phyloP scores from a whole-genome alignment of 2,113 vertebrate genomes.

The Periophthalmodon schlosseri region DNA sequence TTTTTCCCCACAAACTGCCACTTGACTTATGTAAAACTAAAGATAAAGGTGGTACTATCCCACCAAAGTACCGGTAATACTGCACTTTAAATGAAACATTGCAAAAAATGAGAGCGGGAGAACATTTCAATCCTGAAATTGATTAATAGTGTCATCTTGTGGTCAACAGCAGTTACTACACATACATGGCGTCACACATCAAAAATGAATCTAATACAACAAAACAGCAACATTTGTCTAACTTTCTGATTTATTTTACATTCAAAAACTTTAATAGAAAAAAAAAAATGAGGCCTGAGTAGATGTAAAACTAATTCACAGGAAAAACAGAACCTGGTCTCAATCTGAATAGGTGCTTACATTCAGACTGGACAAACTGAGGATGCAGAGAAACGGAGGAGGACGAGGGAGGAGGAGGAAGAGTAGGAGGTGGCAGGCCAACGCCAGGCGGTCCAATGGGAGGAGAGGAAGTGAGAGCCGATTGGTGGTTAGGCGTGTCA shows the following conservation, averaged over 20 bases:
- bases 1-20: too few species aligned
- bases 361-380: conserved; percentile 93
- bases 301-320: neutral
- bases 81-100: neutral
- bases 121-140: conserved; percentile 8
- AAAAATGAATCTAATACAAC: neutral
- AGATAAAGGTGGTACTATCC: too few species aligned
- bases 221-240: neutral
- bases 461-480: conserved; percentile 86
- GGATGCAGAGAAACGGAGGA: conserved; percentile 83
- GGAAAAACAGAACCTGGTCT: conserved; percentile 7
- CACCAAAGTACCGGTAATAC: too few species aligned
- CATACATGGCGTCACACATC: neutral
- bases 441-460: conserved; percentile 87
- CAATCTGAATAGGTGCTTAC: conserved; percentile 81
- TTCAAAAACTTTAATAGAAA: neutral
- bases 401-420: conserved; percentile 64
- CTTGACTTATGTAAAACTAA: too few species aligned
- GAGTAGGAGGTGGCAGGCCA: conserved; percentile 82
- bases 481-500: conserved; percentile 85
- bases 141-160: conserved; percentile 54
- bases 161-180: conserved; percentile 56
- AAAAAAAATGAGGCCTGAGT: neutral
- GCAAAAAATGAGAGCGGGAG: neutral
- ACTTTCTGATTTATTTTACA: neutral